Conservation (phyloP, 2,888 invertebrate species). For the Drosophila cyrtoloma region DNA sequence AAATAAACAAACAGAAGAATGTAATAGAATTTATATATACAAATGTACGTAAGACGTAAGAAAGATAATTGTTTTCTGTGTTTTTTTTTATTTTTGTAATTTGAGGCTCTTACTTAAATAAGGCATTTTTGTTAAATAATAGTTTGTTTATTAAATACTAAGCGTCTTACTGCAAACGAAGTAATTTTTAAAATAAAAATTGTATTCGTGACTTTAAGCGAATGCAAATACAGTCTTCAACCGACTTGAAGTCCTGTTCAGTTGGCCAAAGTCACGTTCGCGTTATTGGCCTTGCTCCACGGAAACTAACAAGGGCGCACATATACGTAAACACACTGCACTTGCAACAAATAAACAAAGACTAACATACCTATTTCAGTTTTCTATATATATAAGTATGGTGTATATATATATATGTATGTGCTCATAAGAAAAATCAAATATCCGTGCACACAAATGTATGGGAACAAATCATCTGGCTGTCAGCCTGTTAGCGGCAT, state of each 20-base stretch:
- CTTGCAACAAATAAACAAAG: constrained; percentile 39
- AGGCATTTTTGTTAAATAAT: background rate
- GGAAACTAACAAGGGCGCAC: background rate
- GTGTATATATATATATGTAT: constrained; percentile 3
- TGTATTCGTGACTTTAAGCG: constrained; percentile 6
- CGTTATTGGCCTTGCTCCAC: background rate
- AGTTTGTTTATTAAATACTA: background rate
- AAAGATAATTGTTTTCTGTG: background rate
- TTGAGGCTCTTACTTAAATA: no score
- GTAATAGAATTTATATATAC: background rate
- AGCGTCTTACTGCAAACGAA: background rate
- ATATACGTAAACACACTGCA: background rate
- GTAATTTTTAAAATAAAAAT: background rate
- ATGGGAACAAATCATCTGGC: constrained; percentile 38
- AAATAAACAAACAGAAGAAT: background rate
- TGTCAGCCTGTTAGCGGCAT: constrained; percentile 40
- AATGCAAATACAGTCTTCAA: constrained; percentile 14
- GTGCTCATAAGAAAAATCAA: constrained; percentile 37
- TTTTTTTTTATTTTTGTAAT: background rate
- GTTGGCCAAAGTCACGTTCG: constrained; percentile 46
- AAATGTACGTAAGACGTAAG: background rate
- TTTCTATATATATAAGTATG: background rate
- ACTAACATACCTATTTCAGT: constrained; percentile 15
- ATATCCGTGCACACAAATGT: constrained; percentile 26
- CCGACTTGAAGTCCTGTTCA: constrained; percentile 19